Percentiles rank a stretch among this genome's conserved stretches.
phyloP scores from a whole-genome alignment of 2,797 vertebrate genomes.

The Macroramphosus scolopax region DNA sequence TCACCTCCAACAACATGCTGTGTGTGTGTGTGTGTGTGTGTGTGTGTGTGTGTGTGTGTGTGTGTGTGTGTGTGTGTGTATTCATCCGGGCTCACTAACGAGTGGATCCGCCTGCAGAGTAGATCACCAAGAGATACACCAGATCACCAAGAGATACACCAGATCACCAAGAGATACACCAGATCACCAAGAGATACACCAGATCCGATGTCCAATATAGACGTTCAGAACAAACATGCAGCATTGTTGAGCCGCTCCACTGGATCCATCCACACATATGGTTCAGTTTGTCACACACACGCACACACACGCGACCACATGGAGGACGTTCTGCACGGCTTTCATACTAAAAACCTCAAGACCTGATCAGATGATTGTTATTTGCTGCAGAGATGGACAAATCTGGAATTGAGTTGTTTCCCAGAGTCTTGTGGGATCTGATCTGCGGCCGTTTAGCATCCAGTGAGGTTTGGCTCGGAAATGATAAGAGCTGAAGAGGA shows the following conservation, averaged over 20 bases:
- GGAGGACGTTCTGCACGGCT: constrained; percentile 63
- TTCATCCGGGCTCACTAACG: too few relatives aligned
- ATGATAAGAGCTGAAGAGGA: constrained; percentile 29
- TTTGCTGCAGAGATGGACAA: constrained; percentile 33
- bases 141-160: too few relatives aligned
- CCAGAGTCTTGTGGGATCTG: constrained; percentile 60
- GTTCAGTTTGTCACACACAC: constrained; percentile 37
- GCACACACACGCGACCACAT: constrained; percentile 25
- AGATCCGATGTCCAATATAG: constrained; percentile 33
- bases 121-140: too few relatives aligned
- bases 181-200: constrained; percentile 11
- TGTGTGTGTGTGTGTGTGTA: too few relatives aligned
- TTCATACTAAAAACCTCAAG: constrained; percentile 57
- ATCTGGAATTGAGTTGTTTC: constrained; percentile 62
- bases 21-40: too few relatives aligned
- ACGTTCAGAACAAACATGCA: constrained; percentile 40
- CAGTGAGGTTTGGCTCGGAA: constrained; percentile 51
- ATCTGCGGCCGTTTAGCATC: constrained; percentile 48
- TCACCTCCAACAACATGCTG: not conserved
- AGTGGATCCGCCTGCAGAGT: too few relatives aligned
- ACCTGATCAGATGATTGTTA: constrained; percentile 59
- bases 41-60: too few relatives aligned
- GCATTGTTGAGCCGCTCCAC: constrained; percentile 26
- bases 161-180: not conserved
- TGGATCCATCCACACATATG: constrained; percentile 36